Conservation (phyloP, 2,888 invertebrate genomes). For the Morinoia aosen region DNA sequence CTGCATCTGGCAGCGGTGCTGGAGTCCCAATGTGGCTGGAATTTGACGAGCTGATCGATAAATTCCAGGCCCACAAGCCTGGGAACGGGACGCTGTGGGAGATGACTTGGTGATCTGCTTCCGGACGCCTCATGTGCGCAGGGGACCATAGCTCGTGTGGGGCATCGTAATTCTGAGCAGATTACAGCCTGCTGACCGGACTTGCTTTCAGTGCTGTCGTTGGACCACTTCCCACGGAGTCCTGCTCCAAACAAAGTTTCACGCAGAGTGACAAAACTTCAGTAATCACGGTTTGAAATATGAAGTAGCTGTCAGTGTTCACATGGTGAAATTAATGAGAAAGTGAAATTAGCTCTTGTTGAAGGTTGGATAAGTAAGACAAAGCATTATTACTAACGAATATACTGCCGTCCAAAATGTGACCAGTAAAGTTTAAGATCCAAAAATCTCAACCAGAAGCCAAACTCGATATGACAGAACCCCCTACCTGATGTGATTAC, state of each 20-base stretch:
- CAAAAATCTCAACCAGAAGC: too few relatives aligned
- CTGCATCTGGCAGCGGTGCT: slow-evolving; percentile 8
- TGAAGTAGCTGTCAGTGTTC: too few relatives aligned
- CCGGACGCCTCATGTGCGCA: neutral
- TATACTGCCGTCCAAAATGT: too few relatives aligned
- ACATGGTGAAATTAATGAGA: too few relatives aligned
- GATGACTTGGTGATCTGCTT: neutral
- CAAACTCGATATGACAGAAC: too few relatives aligned
- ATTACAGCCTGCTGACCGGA: neutral
- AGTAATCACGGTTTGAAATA: neutral
- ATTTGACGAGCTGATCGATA: slow-evolving; percentile 36
- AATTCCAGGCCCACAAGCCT: slow-evolving; percentile 12
- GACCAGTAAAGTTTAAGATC: too few relatives aligned
- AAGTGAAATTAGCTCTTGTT: neutral
- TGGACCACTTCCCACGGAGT: neutral
- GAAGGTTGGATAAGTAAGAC: too few relatives aligned
- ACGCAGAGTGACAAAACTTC: neutral
- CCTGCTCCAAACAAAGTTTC: neutral
- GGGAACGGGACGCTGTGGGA: slow-evolving; percentile 8
- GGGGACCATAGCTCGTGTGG: neutral
- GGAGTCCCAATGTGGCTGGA: slow-evolving; percentile 12
- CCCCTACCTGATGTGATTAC: too few relatives aligned
- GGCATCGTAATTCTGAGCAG: neutral
- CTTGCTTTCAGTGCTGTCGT: neutral
- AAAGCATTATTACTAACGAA: too few relatives aligned